Evolutionary conservation across 2,797 vertebrate genomes (phyloP), one percentile per base, ranked within the genome.

Genomic region (Enteromius radiatus): DNA sequence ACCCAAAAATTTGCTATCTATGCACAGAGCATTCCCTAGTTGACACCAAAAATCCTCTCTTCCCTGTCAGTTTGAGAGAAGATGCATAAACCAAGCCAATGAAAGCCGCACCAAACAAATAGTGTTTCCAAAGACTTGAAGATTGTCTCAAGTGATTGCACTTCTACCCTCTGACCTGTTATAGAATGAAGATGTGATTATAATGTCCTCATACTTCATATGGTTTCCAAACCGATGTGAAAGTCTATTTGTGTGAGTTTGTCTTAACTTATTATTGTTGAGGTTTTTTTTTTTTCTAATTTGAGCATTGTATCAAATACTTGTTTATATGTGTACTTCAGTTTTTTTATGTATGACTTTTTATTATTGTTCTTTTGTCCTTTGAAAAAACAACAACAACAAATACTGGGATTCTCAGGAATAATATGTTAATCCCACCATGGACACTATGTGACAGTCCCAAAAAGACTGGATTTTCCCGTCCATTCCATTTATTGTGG

Each of bases 51-150:
- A 80, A 75, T 54, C n/a, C 43, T 81, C 43, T 15, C 23, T 52
- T 59, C 5, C n/a, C 49, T 23, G 38, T 28, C 36, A 17, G 59
- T 31, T 15, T 8, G 76, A 79, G 43, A 65, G 81, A 88, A 61
- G 75, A 83, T 36, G 10, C 76, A 28, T 64, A 81, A 84, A 23
- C 80, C 64, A 84, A 85, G 85, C 82, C 84, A 89, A 87, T 86
- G 82, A 91, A 88, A 90, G 78, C 74, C 88, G 73, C 87, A 94
- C 92, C 94, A 93, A 94, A 94, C 91, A 49, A 88, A 92, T 84
- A 91, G 86, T 89, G 84, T 85, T 90, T 90, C 92, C 93, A 94
- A 95, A 95, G 92, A 94, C 91, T 86, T 85, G 83, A 83, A 52
- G 49, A 81, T 78, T 76, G 63, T 84, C 82, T 86, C 85, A 78